These are phyloP conservation scores for Melanotaenia boesemani DNA, from an alignment of 2,797 vertebrate genomes.

Conservation along the genomic window DNA sequence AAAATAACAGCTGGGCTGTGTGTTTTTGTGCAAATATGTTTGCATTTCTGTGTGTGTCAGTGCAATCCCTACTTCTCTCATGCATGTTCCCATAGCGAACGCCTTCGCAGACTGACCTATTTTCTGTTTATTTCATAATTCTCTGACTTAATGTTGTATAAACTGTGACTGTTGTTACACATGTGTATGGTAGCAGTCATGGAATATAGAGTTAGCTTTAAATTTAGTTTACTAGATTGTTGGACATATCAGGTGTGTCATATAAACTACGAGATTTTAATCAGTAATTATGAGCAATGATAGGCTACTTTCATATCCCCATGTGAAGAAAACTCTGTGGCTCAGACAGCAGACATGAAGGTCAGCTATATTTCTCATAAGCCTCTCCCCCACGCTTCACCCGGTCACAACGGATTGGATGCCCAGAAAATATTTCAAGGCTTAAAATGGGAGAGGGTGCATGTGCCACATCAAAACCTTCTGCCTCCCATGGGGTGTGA, in stretches of 20 bases:
- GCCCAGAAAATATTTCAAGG: constrained; percentile 46
- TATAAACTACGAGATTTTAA: not conserved
- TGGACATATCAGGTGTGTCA: not conserved
- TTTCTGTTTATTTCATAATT: constrained; percentile 58
- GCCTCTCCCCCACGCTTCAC: constrained; percentile 36
- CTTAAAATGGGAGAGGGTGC: constrained; percentile 41
- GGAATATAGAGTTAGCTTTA: not conserved
- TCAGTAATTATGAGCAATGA: constrained; percentile 17
- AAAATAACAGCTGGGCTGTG: constrained; percentile 54
- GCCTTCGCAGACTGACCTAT: constrained; percentile 61
- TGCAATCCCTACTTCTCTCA: constrained; percentile 34
- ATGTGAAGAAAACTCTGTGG: constrained; percentile 6
- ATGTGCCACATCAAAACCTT: constrained; percentile 48
- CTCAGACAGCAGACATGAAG: constrained; percentile 20
- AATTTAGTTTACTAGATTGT: not conserved
- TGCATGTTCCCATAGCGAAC: constrained; percentile 37
- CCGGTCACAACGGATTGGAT: constrained; percentile 41
- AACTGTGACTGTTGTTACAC: constrained; percentile 20
- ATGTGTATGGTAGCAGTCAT: not conserved
- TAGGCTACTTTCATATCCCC: constrained; percentile 6
- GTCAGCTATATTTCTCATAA: constrained; percentile 42
- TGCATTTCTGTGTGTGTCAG: constrained; percentile 19
- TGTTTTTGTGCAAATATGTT: constrained; percentile 29
- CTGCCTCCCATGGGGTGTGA: constrained; percentile 49
- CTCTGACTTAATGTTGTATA: constrained; percentile 34